Base-by-base conservation (phyloP, 2,113 vertebrate species). In the Eonycteris spelaea region DNA sequence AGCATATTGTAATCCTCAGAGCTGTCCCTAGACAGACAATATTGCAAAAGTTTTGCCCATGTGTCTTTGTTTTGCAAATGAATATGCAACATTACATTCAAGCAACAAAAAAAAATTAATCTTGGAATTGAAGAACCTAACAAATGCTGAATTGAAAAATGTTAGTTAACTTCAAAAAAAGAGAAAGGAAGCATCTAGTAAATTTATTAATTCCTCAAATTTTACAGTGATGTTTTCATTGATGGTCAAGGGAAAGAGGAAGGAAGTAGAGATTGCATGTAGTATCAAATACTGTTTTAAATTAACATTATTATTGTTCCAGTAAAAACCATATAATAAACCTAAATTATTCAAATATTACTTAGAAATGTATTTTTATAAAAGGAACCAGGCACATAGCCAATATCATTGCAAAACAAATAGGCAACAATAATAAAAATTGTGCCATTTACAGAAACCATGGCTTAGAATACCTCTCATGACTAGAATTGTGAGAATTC, bases 1-100 rank as follows among this genome's bases (percentile, higher is more conserved):
- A 98, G 96, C 97, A 98, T 98, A 98, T 98, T 98, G 97, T 97
- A 97, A 98, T 98, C 67, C 93, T 98, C 97, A 97, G 97, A 97
- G 97, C 97, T 98, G 96, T 98, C 97, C 97, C 86, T 94, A 97
- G 97, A 98, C 97, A 98, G 96, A 98, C 97, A 98, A 98, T 97
- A 98, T 98, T 97, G 97, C 97, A 97, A 84, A 94, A 97, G 96
- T 96, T 98, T 96, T 97, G 97, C 97, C 97, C 97, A 97, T 98
- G 97, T 97, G 97, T 98, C 97, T 97, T 98, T 98, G 97, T 98
- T 98, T 98, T 97, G 83, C 95, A 97, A 95, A 97, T 98, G 97
- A 98, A 98, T 98, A 98, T 98, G 97, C 97, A 98, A 96, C 95
- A 97, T 97, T 98, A 96, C 96, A 97, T 96, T 97, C 96, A 97